These are phyloP conservation scores for Seladonia tumulorum DNA, from an alignment of 2,888 invertebrate species.

Conservation along the genomic window DNA sequence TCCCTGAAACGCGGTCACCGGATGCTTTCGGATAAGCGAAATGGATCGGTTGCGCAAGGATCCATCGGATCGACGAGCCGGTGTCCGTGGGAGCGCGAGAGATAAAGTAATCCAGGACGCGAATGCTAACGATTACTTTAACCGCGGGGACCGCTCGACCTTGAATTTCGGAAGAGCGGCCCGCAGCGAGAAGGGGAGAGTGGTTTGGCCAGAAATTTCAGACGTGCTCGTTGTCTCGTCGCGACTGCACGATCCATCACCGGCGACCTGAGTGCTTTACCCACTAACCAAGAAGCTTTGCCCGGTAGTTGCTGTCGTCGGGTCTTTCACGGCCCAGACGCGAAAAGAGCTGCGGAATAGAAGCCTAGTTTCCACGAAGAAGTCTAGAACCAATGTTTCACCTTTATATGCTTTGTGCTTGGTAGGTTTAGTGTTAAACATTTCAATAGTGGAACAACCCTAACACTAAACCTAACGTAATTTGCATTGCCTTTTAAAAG, in stretches of 20 bases:
- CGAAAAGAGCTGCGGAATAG: too few relatives aligned
- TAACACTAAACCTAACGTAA: too few relatives aligned
- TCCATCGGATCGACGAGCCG: background rate
- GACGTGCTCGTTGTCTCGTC: conserved; percentile 54
- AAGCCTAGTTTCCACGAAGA: too few relatives aligned
- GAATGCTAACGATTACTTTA: conserved; percentile 24
- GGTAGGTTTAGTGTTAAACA: too few relatives aligned
- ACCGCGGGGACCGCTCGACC: conserved; percentile 61
- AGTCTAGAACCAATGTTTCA: too few relatives aligned
- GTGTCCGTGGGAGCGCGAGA: background rate
- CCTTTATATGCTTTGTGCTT: too few relatives aligned
- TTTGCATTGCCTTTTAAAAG: too few relatives aligned
- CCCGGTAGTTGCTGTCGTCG: background rate
- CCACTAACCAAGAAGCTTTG: background rate
- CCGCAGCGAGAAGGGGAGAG: conserved; percentile 67
- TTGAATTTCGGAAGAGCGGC: conserved; percentile 68
- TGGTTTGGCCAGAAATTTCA: conserved; percentile 68
- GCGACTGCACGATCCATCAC: conserved; percentile 71
- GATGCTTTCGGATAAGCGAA: background rate
- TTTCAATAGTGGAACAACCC: too few relatives aligned
- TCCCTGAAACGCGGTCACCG: background rate
- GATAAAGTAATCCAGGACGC: conserved; percentile 12
- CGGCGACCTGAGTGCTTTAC: conserved; percentile 35
- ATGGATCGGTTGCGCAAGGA: background rate
- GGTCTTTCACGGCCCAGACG: background rate